phyloP scores from a whole-genome alignment of 2,113 vertebrate genomes.

The Microtus richardsoni region DNA sequence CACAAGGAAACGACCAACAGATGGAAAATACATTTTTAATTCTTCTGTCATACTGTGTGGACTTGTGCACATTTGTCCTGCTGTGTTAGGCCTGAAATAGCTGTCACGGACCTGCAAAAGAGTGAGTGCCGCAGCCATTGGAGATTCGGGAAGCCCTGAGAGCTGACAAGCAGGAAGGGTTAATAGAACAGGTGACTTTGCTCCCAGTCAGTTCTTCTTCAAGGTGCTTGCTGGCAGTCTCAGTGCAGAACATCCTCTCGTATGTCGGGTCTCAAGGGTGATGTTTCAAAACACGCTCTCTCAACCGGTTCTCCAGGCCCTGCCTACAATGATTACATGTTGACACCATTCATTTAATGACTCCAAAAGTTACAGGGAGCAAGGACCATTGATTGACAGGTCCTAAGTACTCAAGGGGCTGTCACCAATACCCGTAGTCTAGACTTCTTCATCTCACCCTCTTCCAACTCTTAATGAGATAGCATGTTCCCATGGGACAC shows the following conservation, averaged over 20 bases:
- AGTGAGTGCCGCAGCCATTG: slow-evolving; percentile 44
- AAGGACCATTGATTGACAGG: background rate
- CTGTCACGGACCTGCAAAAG: slow-evolving; percentile 72
- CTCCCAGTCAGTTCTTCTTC: background rate
- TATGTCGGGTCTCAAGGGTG: slow-evolving; percentile 24
- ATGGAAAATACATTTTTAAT: slow-evolving; percentile 85
- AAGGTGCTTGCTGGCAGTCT: background rate
- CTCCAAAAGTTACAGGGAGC: background rate
- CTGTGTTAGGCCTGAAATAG: slow-evolving; percentile 82
- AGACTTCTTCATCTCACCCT: background rate
- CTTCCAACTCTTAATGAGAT: background rate
- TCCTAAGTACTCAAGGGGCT: background rate
- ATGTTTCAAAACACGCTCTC: background rate
- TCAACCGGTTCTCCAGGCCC: background rate
- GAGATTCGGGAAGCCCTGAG: slow-evolving; percentile 64
- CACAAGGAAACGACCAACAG: slow-evolving; percentile 83
- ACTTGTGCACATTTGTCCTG: slow-evolving; percentile 83
- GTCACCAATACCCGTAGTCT: background rate
- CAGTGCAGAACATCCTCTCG: background rate
- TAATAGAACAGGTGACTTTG: slow-evolving; percentile 62
- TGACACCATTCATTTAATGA: background rate
- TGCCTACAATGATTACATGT: background rate
- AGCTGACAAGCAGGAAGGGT: slow-evolving; percentile 63
- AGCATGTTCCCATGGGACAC: background rate
- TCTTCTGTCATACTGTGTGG: slow-evolving; percentile 83